Evolutionary conservation across 2,888 invertebrate species (phyloP), one percentile per base, ranked within the genome.

Genomic region (Atherix ibis): DNA sequence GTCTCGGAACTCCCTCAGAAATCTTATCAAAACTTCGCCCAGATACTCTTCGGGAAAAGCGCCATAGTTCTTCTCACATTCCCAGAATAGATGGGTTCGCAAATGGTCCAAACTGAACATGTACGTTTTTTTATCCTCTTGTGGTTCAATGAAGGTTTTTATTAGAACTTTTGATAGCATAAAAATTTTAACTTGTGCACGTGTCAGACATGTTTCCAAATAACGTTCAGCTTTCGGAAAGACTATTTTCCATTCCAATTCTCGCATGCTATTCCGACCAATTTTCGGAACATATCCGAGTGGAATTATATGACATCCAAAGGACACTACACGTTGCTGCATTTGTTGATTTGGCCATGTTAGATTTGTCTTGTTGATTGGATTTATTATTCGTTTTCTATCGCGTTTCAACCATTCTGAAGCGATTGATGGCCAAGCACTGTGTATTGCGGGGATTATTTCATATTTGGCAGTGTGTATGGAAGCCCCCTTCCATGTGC

Each of bases 191-290:
- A 76, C 69, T 47, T 85, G 85, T 1, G 75, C 67, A 49, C 73
- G 72, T 1, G 73, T 71, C 50, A 84, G 64, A 43, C 72, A 71
- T 12, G 73, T 73, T 51, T 84, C 78, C 42, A 87, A 59, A 49
- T 73, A 79, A 16, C 73, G 67, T 53, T 84, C 83, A 0, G 79
- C 82, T 35, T 74, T 72, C 1, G 82, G 81, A 50, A 83, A 85
- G 26, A 70, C 67, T 3, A 84, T 65, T 54, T 74, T 76, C 85
- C 85, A 87, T 53, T 85, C 81, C 14, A 82, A 58, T 38, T 72
- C 68, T 31, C 71, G 67, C 19, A 71, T 66, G 1, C 67, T 62
- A 52, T 77, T 78, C 13, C 58, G 53, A 3, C 70, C 68, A 34
- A 68, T 63, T 48, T 74, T 76, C 4, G 72, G 68, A 29, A 71